Base-by-base conservation (phyloP, 2,113 vertebrate species). In the Albula goreensis region DNA sequence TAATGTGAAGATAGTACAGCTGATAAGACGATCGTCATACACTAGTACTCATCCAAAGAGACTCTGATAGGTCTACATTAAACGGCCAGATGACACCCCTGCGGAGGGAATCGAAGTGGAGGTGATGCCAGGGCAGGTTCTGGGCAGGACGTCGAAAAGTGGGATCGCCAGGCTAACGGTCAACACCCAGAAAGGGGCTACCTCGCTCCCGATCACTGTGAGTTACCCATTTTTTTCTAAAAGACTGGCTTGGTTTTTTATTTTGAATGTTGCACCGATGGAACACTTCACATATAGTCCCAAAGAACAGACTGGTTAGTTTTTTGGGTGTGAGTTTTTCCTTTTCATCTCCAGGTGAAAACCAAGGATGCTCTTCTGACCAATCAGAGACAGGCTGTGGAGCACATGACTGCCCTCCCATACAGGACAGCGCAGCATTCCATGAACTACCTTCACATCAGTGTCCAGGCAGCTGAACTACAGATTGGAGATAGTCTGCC, bases 11-110 rank as follows among this genome's bases (percentile, higher is more conserved):
- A 81, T 56, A 57, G 41, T 19, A 81, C 19, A 3, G 60, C 50
- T 13, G 78, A 52, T 85, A 63, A 13, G 3, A 70, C 5, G 22
- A 25, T n/a, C 31, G n/a, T 74, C 70, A 15, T 5, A 74, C 25
- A 1, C 6, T 85, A 2, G 48, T 85, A 3, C 22, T 4, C n/a
- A 6, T 85, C 4, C 10, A 17, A 10, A 80, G 0, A 41, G 83
- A 8, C 48, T 48, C n/a, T 63, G 49, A 50, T 83, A 96, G 96
- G 89, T 96, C 87, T 93, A 92, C 0, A 91, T 97, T 83, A 79
- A 90, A 19, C 95, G 96, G 88, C 96, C 95, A 50, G 96, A 96
- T 81, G 91, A 84, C 9, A 93, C 90, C 22, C 96, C 96, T 3
- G 96, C 96, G 66, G 0, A 5, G 2, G 2, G 1, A 0, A 13